Conservation (phyloP, 2,113 vertebrate genomes). For the Vulpes vulpes region DNA sequence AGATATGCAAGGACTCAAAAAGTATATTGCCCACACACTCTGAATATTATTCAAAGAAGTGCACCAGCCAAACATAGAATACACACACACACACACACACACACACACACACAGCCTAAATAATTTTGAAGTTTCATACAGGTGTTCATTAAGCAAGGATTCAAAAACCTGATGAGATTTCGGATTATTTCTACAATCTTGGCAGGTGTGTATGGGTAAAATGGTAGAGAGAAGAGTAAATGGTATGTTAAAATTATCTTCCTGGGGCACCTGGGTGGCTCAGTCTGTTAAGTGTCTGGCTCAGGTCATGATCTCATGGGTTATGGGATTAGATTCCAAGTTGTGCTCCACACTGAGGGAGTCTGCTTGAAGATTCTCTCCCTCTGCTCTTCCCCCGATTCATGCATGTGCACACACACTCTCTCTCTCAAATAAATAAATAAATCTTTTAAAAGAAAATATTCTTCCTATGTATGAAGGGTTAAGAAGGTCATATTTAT, state of each 20-base stretch:
- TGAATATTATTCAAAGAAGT: constrained; percentile 46
- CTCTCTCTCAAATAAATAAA: background rate
- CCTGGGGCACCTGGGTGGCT: background rate
- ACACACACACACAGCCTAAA: background rate
- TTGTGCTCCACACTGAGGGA: background rate
- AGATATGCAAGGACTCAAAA: background rate
- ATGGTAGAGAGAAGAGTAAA: background rate
- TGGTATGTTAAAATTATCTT: background rate
- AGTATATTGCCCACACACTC: background rate
- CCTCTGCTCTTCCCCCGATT: background rate
- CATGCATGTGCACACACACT: background rate
- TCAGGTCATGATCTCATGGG: background rate
- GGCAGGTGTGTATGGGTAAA: background rate
- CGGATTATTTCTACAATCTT: constrained; percentile 6
- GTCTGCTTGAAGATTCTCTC: background rate
- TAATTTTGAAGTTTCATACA: constrained; percentile 2
- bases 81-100: background rate
- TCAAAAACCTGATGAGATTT: constrained; percentile 24
- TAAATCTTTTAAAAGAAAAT: background rate
- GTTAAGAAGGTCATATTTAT: background rate
- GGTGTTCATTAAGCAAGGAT: constrained; percentile 23
- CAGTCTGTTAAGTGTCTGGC: background rate
- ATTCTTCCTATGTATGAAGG: background rate
- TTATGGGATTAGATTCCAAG: background rate
- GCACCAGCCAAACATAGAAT: background rate